Base-by-base conservation (phyloP, 1,140 invertebrate genomes). In the Latrodectus geometricus region DNA sequence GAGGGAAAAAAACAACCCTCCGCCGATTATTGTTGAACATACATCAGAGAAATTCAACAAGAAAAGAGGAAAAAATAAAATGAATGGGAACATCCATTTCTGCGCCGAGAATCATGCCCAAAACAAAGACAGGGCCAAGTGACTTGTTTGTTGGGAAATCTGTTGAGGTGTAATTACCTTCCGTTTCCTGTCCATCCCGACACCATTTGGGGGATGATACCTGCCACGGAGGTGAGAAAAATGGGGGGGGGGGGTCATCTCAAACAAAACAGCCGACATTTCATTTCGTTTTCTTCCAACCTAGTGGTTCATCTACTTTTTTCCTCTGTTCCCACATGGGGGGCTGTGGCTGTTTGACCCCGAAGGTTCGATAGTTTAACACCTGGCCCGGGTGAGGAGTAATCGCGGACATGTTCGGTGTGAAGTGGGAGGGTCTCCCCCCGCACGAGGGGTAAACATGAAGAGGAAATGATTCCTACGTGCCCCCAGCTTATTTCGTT, bases 201-300 rank as follows among this genome's bases (percentile, higher is more conserved):
- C 80, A 83, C 80, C 80, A 83, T 83, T 83, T 83, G 80, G 80
- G 80, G 35, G 70, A 35, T 83, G 74, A 83, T 83, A 83, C 74
- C 74, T 83, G 80, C 80, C 49, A 70, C 80, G 61, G 78, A 80
- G 78, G 78, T 80, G 78, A 80, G 78, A 61, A 83, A 83, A 83
- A 83, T 83, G 74, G 74, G 70, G 74, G 70, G 70, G 35, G 70
- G 61, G 17, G 20, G 15, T 52, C 50, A 56, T 20, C 80, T 83
- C 80, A 83, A 83, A 83, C 80, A 83, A 83, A 66, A 66, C 70
- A 52, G 54, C 70, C 66, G n/a, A 74, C 73, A 74, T 83, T 83
- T 83, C 80, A 83, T 83, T 83, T 83, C 78, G 23, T 17, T 80
- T 35, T 68, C 20, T 68, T 21, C 15, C 52, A 50, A 49, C 48